Evolutionary conservation across 2,888 invertebrate species (phyloP).

Genomic region (Hyles lineata): DNA sequence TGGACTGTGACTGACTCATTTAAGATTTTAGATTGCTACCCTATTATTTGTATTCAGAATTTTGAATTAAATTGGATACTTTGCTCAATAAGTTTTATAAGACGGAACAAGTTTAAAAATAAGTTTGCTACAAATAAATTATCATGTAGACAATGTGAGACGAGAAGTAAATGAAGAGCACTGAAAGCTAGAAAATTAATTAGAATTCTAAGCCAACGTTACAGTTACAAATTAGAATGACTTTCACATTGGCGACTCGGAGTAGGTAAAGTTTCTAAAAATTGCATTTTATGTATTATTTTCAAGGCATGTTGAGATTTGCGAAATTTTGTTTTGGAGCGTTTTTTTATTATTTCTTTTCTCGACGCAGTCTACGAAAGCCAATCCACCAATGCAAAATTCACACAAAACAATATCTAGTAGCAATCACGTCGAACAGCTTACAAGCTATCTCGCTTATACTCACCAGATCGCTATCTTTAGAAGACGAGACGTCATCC

Average conservation of each 20-base stretch:
- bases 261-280: conserved; percentile 9
- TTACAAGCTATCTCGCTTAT: conserved; percentile 28
- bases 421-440: neutral
- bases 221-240: conserved; percentile 19
- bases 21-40: neutral
- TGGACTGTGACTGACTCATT: too few relatives aligned
- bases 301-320: neutral
- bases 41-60: neutral
- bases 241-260: conserved; percentile 23
- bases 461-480: conserved; percentile 81
- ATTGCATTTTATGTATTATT: conserved; percentile 5
- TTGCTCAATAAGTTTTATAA: neutral
- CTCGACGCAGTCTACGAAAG: neutral
- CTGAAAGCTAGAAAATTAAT: conserved; percentile 19
- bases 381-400: neutral
- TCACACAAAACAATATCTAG: neutral
- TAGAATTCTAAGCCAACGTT: conserved; percentile 22
- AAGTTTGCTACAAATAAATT: too few relatives aligned
- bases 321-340: neutral
- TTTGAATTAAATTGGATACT: neutral
- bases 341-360: neutral
- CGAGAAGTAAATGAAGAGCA: neutral
- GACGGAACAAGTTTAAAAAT: neutral
- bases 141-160: neutral
- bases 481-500: conserved; percentile 66